These are phyloP conservation scores for Charina bottae DNA, from an alignment of 2,113 vertebrate genomes.

Conservation along the genomic window DNA sequence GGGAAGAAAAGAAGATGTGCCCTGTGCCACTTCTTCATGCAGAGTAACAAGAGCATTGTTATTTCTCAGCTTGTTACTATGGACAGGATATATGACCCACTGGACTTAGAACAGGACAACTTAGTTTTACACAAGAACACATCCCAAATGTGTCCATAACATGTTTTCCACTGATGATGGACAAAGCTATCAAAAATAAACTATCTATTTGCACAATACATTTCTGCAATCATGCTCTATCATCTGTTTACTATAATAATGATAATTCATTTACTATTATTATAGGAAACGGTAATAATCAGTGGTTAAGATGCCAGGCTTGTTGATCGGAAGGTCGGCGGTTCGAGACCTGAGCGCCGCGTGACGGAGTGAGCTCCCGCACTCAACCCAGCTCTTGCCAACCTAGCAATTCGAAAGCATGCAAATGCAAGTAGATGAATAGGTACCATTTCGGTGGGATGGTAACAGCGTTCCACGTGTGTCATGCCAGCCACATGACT, in stretches of 20 bases:
- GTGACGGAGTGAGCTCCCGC: too few relatives aligned
- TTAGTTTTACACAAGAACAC: background rate
- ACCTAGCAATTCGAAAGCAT: too few relatives aligned
- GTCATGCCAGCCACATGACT: too few relatives aligned
- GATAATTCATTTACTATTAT: background rate
- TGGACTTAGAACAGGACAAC: background rate
- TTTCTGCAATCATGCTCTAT: background rate
- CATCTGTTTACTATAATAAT: background rate
- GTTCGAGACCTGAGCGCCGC: too few relatives aligned
- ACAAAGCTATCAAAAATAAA: background rate
- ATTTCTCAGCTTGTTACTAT: background rate
- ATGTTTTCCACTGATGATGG: background rate
- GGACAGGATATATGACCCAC: background rate
- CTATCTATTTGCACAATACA: too few relatives aligned
- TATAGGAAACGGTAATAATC: background rate
- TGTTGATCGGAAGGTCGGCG: too few relatives aligned
- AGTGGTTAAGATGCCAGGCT: too few relatives aligned
- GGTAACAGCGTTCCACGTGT: too few relatives aligned
- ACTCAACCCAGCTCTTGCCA: too few relatives aligned
- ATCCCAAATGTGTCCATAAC: background rate
- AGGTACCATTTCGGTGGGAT: too few relatives aligned
- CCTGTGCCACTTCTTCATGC: background rate
- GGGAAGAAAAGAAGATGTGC: background rate
- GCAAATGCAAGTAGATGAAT: too few relatives aligned
- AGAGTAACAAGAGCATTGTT: background rate